Conservation (phyloP, 2,797 vertebrate species). For the Aplochiton taeniatus region DNA sequence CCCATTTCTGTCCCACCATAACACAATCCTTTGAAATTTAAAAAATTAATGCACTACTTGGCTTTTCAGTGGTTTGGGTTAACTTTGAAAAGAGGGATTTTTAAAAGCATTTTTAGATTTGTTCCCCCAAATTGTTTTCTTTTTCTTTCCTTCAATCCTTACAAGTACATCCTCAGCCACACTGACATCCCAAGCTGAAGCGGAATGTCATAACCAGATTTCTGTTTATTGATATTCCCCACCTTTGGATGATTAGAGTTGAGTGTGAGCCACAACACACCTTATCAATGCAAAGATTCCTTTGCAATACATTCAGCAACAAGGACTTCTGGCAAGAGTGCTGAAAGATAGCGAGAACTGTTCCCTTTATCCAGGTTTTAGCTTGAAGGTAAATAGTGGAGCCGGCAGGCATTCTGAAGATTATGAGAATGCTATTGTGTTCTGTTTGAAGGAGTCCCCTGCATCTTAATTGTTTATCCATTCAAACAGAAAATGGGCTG, state of each 20-base stretch:
- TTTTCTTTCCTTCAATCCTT: not conserved
- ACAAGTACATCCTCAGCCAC: conserved; percentile 5
- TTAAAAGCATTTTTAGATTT: conserved; percentile 24
- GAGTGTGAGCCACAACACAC: not conserved
- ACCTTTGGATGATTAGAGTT: conserved; percentile 2
- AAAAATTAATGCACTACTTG: conserved; percentile 19
- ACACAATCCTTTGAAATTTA: conserved; percentile 23
- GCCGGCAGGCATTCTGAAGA: no score
- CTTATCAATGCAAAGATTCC: conserved; percentile 12
- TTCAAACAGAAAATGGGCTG: conserved; percentile 30
- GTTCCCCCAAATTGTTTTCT: not conserved
- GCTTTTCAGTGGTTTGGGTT: conserved; percentile 21
- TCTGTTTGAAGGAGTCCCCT: conserved; percentile 2
- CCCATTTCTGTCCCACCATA: conserved; percentile 8
- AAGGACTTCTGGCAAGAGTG: no score
- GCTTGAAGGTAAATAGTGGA: no score
- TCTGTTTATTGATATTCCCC: not conserved
- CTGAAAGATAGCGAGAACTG: not conserved
- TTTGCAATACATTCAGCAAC: not conserved
- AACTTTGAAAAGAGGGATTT: conserved; percentile 1
- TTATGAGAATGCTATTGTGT: no score
- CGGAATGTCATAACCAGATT: conserved; percentile 10
- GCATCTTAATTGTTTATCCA: conserved; percentile 18
- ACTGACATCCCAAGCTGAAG: conserved; percentile 5
- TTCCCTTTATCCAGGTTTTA: not conserved